Evolutionary conservation across 2,113 vertebrate species (phyloP).

Genomic region (Australoheros scitulus): DNA sequence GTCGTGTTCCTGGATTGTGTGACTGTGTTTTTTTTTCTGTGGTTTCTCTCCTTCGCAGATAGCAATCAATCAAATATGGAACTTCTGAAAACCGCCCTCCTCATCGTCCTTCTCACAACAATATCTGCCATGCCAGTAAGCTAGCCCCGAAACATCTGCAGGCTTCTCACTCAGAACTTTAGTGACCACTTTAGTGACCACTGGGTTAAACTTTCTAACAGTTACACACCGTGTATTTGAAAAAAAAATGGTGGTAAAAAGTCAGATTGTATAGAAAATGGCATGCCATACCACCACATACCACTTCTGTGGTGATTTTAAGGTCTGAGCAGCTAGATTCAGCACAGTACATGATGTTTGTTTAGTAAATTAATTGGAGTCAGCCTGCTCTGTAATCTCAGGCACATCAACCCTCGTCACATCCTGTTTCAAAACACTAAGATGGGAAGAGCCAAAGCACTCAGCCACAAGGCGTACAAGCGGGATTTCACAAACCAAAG

Average conservation of each 20-base stretch:
- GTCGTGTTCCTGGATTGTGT: neutral
- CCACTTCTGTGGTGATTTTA: neutral
- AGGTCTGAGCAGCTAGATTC: neutral
- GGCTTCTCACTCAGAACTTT: too few species aligned
- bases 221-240: neutral
- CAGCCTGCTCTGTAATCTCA: neutral
- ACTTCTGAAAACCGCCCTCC: constrained; percentile 33
- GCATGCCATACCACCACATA: too few species aligned
- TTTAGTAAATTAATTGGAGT: neutral
- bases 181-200: too few species aligned
- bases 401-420: neutral
- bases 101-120: constrained; percentile 46
- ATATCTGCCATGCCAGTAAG: constrained; percentile 51
- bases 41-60: constrained; percentile 15
- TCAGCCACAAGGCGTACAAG: neutral
- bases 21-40: constrained; percentile 31
- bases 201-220: neutral
- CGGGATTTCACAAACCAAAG: neutral
- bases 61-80: constrained; percentile 50
- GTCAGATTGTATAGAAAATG: neutral
- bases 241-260: neutral
- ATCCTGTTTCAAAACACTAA: neutral
- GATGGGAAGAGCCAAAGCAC: neutral
- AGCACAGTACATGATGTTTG: neutral
- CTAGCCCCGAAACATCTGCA: neutral